These are phyloP conservation scores for Drosophila santomea DNA, from an alignment of 1,140 invertebrate species.

Conservation along the genomic window DNA sequence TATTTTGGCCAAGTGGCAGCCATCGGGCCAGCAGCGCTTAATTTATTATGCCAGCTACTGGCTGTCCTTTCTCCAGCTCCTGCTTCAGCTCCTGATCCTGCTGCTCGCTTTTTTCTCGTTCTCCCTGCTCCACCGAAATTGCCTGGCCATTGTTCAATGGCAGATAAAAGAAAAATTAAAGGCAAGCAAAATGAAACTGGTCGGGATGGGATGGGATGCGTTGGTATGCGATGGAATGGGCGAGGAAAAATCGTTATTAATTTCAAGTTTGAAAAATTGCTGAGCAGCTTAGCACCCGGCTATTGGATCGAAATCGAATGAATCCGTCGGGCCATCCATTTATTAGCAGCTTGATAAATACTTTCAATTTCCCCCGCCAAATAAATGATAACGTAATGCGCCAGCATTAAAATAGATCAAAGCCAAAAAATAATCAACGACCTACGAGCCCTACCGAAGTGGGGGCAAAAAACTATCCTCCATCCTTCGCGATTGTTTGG, in stretches of 20 bases:
- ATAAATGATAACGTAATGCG: slow-evolving; percentile 79
- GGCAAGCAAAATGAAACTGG: slow-evolving; percentile 75
- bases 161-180: slow-evolving; percentile 83
- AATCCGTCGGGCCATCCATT: slow-evolving; percentile 71
- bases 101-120: slow-evolving; percentile 1
- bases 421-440: slow-evolving; percentile 51
- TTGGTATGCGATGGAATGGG: not conserved
- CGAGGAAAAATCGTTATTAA: slow-evolving; percentile 73
- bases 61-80: slow-evolving; percentile 13
- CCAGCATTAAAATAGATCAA: slow-evolving; percentile 76
- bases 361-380: slow-evolving; percentile 80
- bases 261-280: slow-evolving; percentile 82
- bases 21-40: slow-evolving; percentile 77
- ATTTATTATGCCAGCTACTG: slow-evolving; percentile 76
- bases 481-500: slow-evolving; percentile 19
- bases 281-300: slow-evolving; percentile 64
- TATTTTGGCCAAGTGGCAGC: slow-evolving; percentile 82
- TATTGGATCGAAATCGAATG: slow-evolving; percentile 38
- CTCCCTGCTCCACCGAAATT: slow-evolving; percentile 51
- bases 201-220: not conserved
- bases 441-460: not conserved
- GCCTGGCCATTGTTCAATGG: slow-evolving; percentile 80
- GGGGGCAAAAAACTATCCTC: slow-evolving; percentile 24
- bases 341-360: slow-evolving; percentile 82
- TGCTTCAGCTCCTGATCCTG: not conserved